These are phyloP conservation scores for Gymnothorax javanicus DNA, from an alignment of 2,797 vertebrate species.

Conservation along the genomic window DNA sequence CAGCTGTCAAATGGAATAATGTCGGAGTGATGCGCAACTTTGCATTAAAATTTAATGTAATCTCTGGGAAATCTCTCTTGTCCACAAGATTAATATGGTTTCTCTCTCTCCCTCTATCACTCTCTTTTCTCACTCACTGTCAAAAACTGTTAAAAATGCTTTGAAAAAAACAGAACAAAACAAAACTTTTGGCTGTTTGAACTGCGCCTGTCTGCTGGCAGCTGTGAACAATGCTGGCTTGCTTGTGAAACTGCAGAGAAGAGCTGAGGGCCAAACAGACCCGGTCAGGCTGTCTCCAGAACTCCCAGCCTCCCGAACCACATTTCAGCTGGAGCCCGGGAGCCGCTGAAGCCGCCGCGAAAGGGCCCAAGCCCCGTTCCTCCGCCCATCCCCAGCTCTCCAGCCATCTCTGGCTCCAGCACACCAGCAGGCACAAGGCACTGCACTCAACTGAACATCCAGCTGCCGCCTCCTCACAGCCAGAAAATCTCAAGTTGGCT, in stretches of 20 bases:
- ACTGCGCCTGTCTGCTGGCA: not conserved
- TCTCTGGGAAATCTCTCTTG: not conserved
- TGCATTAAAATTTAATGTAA: too few species aligned
- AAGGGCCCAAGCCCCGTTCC: not conserved
- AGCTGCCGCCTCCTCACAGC: not conserved
- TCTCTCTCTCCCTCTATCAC: too few species aligned
- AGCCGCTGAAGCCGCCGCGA: not conserved
- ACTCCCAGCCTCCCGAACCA: not conserved
- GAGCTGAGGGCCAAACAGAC: not conserved
- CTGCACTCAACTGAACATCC: not conserved
- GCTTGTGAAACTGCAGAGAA: not conserved
- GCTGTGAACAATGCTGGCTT: not conserved
- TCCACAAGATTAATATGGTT: not conserved
- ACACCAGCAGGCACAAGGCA: not conserved
- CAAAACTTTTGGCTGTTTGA: not conserved
- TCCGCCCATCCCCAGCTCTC: not conserved
- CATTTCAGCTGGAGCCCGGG: not conserved
- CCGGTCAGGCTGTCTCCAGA: not conserved
- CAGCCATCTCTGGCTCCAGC: not conserved
- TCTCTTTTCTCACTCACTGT: too few species aligned
- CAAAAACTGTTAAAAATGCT: not conserved
- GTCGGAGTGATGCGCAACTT: too few species aligned
- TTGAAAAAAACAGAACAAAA: conserved; percentile 4
- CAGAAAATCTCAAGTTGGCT: not conserved
- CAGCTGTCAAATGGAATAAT: not conserved